phyloP scores from a whole-genome alignment of 2,797 vertebrate genomes.

The Neostethus bicornis region DNA sequence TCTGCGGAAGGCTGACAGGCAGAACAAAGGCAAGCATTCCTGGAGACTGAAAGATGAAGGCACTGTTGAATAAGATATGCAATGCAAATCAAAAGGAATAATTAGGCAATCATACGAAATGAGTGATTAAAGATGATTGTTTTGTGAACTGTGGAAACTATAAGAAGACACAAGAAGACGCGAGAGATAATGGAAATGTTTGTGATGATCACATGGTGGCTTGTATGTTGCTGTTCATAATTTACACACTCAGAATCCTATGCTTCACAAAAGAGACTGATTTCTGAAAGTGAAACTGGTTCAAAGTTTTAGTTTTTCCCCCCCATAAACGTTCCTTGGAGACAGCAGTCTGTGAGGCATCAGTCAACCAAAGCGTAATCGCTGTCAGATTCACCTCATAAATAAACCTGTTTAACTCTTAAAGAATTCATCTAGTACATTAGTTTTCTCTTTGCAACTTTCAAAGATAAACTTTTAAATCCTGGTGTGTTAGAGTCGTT shows the following conservation, averaged over 20 bases:
- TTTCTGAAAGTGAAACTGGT: slow-evolving; percentile 36
- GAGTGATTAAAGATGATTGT: slow-evolving; percentile 67
- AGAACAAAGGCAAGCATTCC: slow-evolving; percentile 31
- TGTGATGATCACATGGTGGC: slow-evolving; percentile 42
- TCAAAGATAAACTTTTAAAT: not conserved
- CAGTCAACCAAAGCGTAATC: slow-evolving; percentile 9
- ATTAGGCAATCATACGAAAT: slow-evolving; percentile 63
- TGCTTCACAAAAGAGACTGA: slow-evolving; percentile 25
- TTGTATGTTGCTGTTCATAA: slow-evolving; percentile 34
- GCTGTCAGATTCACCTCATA: slow-evolving; percentile 4
- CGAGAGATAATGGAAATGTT: slow-evolving; percentile 42
- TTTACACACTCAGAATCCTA: slow-evolving; percentile 39
- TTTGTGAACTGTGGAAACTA: slow-evolving; percentile 42
- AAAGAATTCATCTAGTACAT: not conserved
- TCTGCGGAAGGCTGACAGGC: slow-evolving; percentile 37
- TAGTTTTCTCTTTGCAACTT: not conserved
- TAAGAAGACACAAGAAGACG: slow-evolving; percentile 42
- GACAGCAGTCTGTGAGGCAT: not conserved
- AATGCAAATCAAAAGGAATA: slow-evolving; percentile 65
- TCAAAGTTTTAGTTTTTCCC: slow-evolving; percentile 26
- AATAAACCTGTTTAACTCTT: slow-evolving; percentile 15
- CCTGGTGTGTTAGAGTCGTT: not conserved
- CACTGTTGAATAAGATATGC: slow-evolving; percentile 54
- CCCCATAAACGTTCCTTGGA: slow-evolving; percentile 24
- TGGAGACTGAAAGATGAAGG: slow-evolving; percentile 42